These are phyloP conservation scores for Diorhabda sublineata DNA, from an alignment of 1,140 invertebrate genomes.

Conservation along the genomic window DNA sequence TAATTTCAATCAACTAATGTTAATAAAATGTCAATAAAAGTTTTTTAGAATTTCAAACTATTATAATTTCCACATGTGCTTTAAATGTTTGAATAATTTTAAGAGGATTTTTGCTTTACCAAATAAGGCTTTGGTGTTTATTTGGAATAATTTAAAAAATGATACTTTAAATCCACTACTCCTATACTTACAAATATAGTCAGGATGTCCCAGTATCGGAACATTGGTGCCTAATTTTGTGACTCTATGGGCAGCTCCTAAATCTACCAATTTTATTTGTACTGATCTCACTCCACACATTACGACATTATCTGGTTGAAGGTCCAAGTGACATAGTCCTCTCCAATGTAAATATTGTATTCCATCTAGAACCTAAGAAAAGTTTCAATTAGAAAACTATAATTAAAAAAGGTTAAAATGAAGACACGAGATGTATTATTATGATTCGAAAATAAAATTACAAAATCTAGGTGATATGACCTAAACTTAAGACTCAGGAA, in stretches of 20 bases:
- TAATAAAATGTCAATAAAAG: too few relatives aligned
- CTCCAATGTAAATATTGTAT: conserved; percentile 91
- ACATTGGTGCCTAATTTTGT: conserved; percentile 74
- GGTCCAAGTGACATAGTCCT: conserved; percentile 85
- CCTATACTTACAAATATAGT: conserved; percentile 63
- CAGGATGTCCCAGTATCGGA: conserved; percentile 61
- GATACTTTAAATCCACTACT: background rate
- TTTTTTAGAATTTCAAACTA: too few relatives aligned
- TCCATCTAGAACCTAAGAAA: conserved; percentile 69
- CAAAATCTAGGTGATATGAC: too few relatives aligned
- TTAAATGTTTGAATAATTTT: too few relatives aligned
- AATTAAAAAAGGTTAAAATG: too few relatives aligned
- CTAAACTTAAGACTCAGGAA: too few relatives aligned
- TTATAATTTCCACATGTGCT: too few relatives aligned
- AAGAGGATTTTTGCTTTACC: background rate
- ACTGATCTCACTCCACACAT: conserved; percentile 82
- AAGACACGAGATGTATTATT: too few relatives aligned
- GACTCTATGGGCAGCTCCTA: conserved; percentile 78
- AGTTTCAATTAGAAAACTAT: background rate
- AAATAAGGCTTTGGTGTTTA: background rate
- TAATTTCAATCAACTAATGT: too few relatives aligned
- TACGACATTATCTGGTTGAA: conserved; percentile 96
- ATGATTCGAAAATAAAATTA: too few relatives aligned
- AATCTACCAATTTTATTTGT: conserved; percentile 89
- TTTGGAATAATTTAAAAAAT: background rate